Evolutionary conservation across 2,797 vertebrate genomes (phyloP).

Genomic region (Anguilla marmorata): DNA sequence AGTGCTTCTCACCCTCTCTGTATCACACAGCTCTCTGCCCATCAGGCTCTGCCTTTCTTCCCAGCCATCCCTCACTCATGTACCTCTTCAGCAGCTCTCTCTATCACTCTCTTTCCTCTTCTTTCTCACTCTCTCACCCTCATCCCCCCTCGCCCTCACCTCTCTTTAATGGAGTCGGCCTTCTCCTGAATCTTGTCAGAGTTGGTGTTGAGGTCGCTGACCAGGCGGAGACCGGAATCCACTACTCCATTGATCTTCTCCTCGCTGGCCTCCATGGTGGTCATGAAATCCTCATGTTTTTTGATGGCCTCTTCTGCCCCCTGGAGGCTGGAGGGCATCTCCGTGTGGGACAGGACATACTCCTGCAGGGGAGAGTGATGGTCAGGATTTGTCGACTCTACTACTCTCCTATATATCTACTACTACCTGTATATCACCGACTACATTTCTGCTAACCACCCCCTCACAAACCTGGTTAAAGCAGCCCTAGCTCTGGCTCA

Average conservation of each 20-base stretch:
- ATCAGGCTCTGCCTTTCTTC: not conserved
- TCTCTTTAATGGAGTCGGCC: constrained; percentile 87
- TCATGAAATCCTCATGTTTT: constrained; percentile 91
- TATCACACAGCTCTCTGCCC: not conserved
- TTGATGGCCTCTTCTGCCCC: constrained; percentile 88
- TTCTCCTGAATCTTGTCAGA: constrained; percentile 89
- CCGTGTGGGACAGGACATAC: constrained; percentile 89
- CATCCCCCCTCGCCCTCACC: constrained; percentile 64
- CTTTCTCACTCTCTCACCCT: not conserved
- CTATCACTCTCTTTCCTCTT: not conserved
- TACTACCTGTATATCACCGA: no score
- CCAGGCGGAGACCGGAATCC: constrained; percentile 87
- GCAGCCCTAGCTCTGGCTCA: not conserved
- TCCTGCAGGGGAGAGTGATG: constrained; percentile 71
- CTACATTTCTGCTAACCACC: no score
- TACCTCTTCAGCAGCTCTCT: not conserved
- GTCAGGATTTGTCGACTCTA: not conserved
- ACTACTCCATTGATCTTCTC: constrained; percentile 94
- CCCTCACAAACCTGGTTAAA: no score
- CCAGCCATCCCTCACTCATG: not conserved
- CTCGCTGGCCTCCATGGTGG: constrained; percentile 96
- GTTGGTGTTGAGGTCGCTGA: constrained; percentile 91
- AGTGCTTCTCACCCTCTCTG: not conserved
- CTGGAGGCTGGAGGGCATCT: constrained; percentile 87
- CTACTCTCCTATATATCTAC: not conserved